Evolutionary conservation across 2,888 invertebrate genomes (phyloP), one percentile per base, ranked within the genome.

Genomic region (Alentia gelatinosa): DNA sequence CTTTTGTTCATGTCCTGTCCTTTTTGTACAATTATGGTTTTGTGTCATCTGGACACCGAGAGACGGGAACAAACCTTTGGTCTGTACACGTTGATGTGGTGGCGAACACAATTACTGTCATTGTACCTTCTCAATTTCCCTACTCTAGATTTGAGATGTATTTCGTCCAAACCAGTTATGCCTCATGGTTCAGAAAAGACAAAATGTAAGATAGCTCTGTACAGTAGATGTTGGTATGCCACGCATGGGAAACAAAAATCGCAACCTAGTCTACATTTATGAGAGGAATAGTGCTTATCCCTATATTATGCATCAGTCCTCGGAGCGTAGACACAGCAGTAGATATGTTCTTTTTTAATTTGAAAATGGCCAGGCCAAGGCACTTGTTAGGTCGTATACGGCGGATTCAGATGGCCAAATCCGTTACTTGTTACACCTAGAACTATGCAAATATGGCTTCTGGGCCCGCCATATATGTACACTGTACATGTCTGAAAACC

Each of bases 151-250:
- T 74, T 83, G 42, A 86, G 15, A 86, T 86, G 86, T 86, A 86
- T 86, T 86, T 86, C 86, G 86, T 86, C 86, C 86, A 86, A 86
- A 86, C 86, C 86, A 86, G 86, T 86, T 47, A 47, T 86, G 86
- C 86, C 86, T 86, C 86, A 86, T 86, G 86, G 42, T 50, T 47
- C 47, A 50, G 47, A 40, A 26, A 86, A 86, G 86, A 50, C 50
- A 47, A 26, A 79, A 9, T 86, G 86, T 86, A 86, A 47, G 42
- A 86, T 86, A 86, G 86, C 50, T 42, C 30, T 50, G 86, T 86
- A 86, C 86, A 86, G 86, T 86, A 86, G 86, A 30, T 86, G 86
- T 86, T 79, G 79, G 79, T 79, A 79, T 79, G 39, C 15, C 79
- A 79, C 39, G 37, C 79, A 79, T 37, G 7, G 39, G n/a, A 79